phyloP scores from a whole-genome alignment of 2,797 vertebrate genomes.

The Spinus olivaceus region DNA sequence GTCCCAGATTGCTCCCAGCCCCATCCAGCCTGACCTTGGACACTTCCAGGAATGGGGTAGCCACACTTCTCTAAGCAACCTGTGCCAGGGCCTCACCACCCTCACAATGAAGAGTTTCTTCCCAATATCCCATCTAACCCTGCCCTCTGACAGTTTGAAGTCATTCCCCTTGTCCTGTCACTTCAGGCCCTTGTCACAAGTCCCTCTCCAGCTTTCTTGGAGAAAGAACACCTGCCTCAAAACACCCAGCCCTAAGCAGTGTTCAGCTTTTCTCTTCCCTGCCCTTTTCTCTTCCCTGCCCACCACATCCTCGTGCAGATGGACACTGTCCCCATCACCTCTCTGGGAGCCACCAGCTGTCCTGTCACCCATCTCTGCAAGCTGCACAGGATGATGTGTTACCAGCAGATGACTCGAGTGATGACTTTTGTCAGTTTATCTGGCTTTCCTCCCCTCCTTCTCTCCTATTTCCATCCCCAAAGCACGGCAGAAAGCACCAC shows the following conservation, averaged over 20 bases:
- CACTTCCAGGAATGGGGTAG: not conserved
- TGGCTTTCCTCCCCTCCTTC: not conserved
- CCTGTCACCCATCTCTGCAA: not conserved
- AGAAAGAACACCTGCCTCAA: not conserved
- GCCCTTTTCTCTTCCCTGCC: not conserved
- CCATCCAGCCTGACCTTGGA: not conserved
- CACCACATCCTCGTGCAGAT: accelerated
- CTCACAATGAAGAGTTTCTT: not conserved
- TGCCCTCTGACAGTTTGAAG: not conserved
- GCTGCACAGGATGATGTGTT: not conserved
- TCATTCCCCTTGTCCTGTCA: not conserved
- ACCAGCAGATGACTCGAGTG: not conserved
- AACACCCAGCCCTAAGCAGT: not conserved
- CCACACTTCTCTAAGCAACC: not conserved
- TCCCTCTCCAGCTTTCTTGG: not conserved
- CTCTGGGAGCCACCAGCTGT: not conserved
- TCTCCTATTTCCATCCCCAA: not conserved
- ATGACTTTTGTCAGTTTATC: not conserved
- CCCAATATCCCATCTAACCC: not conserved
- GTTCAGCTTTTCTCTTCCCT: not conserved
- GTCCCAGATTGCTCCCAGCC: accelerated
- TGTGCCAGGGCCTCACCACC: not conserved
- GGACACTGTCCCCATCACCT: not conserved
- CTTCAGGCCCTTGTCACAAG: not conserved
- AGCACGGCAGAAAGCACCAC: not conserved